Base-by-base conservation (phyloP, 2,888 invertebrate genomes). In the Anorthoa munda region DNA sequence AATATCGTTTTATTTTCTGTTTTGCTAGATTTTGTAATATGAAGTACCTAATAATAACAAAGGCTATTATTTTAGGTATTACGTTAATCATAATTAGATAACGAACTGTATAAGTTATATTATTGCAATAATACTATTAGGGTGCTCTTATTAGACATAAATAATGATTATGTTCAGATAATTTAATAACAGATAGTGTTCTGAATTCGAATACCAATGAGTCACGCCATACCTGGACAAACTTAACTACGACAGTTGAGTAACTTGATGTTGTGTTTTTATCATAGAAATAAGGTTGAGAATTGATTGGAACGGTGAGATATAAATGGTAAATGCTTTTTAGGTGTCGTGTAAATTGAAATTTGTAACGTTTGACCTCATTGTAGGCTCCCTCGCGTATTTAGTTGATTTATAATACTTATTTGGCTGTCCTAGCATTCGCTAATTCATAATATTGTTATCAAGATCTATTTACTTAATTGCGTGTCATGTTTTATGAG, bases 351-450 rank as follows among this genome's bases (percentile, higher is more conserved):
- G 88, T 86, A 90, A 91, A 92, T 92, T 93, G 90, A 92, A 93
- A 92, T 93, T 93, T 89, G 93, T 93, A 90, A 81, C 89, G 87
- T 90, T 92, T 93, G 94, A 94, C 94, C 94, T 90, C 93, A 90
- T 92, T 93, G 89, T 86, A 85, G 79, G 86, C 86, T 88, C 89
- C 88, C 88, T 84, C 73, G 84, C 65, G 85, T 66, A 70, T 77
- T 86, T 74, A 59, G 86, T 88, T 89, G 86, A 90, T 89, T 87
- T 89, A 88, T 87, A 82, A 84, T 87, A 84, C 23, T 55, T 87
- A 39, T 39, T 84, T 85, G 85, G 61, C 66, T 60, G 66, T 68
- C 64, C 58, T 55, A 39, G 53, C 59, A 48, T 64, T 71, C 26
- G 75, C 70, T 82, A 78, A 81, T 80, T 84, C 75, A 80, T 84